Base-by-base conservation (phyloP, 2,797 vertebrate species). In the Petrocephalus sullivani region DNA sequence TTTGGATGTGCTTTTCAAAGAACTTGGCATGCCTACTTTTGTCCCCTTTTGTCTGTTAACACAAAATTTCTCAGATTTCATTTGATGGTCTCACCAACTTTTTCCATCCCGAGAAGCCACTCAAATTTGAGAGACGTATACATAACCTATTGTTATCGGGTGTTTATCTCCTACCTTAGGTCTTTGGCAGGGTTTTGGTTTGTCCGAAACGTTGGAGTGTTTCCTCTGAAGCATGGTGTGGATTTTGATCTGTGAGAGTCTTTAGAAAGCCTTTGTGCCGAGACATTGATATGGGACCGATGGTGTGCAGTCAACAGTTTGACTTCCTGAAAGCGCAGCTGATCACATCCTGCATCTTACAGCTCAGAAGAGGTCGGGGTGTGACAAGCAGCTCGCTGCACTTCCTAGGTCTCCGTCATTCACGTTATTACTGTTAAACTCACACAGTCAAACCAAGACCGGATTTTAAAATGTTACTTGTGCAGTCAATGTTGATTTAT, bases 171-270 rank as follows among this genome's bases (percentile, higher is more conserved):
- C n/a, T 67, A 87, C 86, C 86, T 87, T 87, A 23, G 86, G 86
- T 49, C 67, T 87, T 3, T 58, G 58, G 86, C 37, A 53, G 19
- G 37, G 37, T 51, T 53, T 67, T 87, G 33, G 58, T 53, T 87
- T 49, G 41, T 87, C 86, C 41, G 86, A 51, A 51, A 64, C 86
- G 10, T 64, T 67, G 41, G 86, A 67, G 12, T 28, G 58, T 87
- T 87, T 87, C 86, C 86, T 87, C 54, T 87, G 86, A 28, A 87
- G 86, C 86, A 87, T 87, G n/a, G 37, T 46, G 28, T 19, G 16
- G 6, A 87, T 9, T 49, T 21, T 51, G 58, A 10, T 23, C 37
- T 12, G 9, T 64, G 58, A 57, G 12, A 49, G 6, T 7, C 19
- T 23, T 86, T 60, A n/a, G 33, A 60, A 58, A 37, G 2, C 7